phyloP scores from a whole-genome alignment of 1,140 invertebrate genomes.

The Conus ventricosus region DNA sequence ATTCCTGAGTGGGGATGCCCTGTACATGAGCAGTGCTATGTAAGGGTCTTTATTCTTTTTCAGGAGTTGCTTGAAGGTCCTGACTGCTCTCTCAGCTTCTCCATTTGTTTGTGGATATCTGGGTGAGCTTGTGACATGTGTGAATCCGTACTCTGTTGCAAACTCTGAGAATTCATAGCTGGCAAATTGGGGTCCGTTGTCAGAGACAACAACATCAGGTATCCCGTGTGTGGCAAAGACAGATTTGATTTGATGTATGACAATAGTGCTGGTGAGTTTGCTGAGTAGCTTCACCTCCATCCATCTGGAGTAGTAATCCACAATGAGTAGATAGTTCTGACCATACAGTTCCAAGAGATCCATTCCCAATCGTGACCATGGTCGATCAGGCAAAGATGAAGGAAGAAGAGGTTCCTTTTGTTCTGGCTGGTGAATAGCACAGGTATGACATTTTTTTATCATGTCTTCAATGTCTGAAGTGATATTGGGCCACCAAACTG shows the following conservation, averaged over 20 bases:
- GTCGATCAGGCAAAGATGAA: no score
- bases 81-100: slow-evolving; percentile 48
- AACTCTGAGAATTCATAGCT: slow-evolving; percentile 58
- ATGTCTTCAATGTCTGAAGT: no score
- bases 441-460: no score
- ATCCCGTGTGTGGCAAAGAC: slow-evolving; percentile 55
- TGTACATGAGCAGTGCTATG: slow-evolving; percentile 39
- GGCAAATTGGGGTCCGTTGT: not conserved
- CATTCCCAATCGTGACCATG: slow-evolving; percentile 37
- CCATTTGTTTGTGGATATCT: slow-evolving; percentile 49
- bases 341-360: slow-evolving; percentile 36
- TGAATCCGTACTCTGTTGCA: slow-evolving; percentile 57
- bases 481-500: no score
- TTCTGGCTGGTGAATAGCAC: not conserved
- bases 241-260: slow-evolving; percentile 33
- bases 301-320: slow-evolving; percentile 51
- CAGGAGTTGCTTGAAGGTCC: slow-evolving; percentile 49
- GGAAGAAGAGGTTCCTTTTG: slow-evolving; percentile 46
- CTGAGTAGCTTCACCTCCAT: slow-evolving; percentile 29
- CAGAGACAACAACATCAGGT: slow-evolving; percentile 32
- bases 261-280: not conserved
- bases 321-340: slow-evolving; percentile 40
- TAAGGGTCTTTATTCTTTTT: slow-evolving; percentile 45
- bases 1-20: slow-evolving; percentile 39
- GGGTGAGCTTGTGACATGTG: slow-evolving; percentile 47